phyloP scores from a whole-genome alignment of 2,888 invertebrate genomes.

The Drosophila melanosoma region DNA sequence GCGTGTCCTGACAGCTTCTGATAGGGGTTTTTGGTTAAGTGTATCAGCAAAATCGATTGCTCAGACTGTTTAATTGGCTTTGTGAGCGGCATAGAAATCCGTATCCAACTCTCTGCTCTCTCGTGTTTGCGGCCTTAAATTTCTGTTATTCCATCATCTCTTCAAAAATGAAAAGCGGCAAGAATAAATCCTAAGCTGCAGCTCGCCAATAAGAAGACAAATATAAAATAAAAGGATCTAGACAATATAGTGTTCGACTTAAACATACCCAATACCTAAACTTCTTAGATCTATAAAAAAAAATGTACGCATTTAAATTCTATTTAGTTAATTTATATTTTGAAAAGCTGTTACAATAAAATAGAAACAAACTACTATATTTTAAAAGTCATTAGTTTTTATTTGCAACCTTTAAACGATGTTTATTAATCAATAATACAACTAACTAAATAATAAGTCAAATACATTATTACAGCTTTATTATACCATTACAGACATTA shows the following conservation, averaged over 20 bases:
- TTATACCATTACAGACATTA: neutral
- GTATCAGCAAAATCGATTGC: constrained; percentile 58
- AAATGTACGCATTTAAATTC: neutral
- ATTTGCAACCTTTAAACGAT: neutral
- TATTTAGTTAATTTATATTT: neutral
- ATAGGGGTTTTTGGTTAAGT: constrained; percentile 4
- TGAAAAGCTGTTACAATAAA: neutral
- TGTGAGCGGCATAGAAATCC: constrained; percentile 36
- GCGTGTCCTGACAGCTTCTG: constrained; percentile 22
- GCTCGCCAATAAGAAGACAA: constrained; percentile 10
- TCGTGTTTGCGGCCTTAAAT: constrained; percentile 30
- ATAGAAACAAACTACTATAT: neutral
- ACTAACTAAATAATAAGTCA: neutral
- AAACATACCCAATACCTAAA: neutral
- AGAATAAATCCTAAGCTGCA: constrained; percentile 36
- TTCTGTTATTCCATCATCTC: constrained; percentile 36
- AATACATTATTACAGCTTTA: neutral
- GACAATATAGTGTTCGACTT: neutral
- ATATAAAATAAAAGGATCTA: constrained; percentile 1
- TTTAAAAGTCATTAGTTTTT: neutral
- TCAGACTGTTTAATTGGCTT: constrained; percentile 68
- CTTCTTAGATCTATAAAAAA: neutral
- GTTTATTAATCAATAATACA: neutral
- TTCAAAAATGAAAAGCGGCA: constrained; percentile 43
- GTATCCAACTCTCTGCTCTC: constrained; percentile 24